Base-by-base conservation (phyloP, 1,140 invertebrate genomes). In the Marisa cornuarietis region DNA sequence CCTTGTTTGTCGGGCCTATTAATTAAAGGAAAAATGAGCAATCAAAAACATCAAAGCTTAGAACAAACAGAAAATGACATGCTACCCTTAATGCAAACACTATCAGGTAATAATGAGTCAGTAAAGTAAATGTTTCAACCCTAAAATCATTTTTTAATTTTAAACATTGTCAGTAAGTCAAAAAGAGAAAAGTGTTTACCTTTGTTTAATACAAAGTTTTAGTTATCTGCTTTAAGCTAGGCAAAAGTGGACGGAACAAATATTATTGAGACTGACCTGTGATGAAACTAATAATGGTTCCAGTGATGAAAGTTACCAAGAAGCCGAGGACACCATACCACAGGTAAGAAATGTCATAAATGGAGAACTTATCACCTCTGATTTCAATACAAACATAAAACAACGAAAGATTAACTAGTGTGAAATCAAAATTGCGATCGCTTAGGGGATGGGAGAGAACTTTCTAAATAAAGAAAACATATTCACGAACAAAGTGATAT, bases 341-440 rank as follows among this genome's bases (percentile, higher is more conserved):
- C 61, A 79, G 24, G 69, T 83, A 83, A 18, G 82, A 83, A 14
- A 83, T 63, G 69, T 83, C 82, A 54, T 83, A 83, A 22, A 77
- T 54, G 10, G 76, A 77, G 26, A 77, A 77, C n/a, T 63, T 20
- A 8, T 65, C 26, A 61, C 31, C 14, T 20, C 24, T 9, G 54
- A 24, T 8, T 58, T n/a, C 0, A 18, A 42, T 42, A 14, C 14
- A 13, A 71, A 20, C 18, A 26, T 18, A 49, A 71, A 20, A 71
- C 8, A 51, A 20, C 52, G 4, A 4, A 18, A 13, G 18, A 71
- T 18, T 20, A 26, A 26, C n/a, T 18, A 18, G 42, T 26, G 52
- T 20, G 22, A 20, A 71, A 20, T 22, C 3, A 42, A 13, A 49
- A 26, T n/a, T 4, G 62, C 18, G 7, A 7, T 63, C n/a, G 18